A percentile compares a stretch with the other conserved stretches of the same genome.
These are phyloP conservation scores for Sphaeridia pumilis DNA, from an alignment of 2,888 invertebrate species.

Conservation along the genomic window DNA sequence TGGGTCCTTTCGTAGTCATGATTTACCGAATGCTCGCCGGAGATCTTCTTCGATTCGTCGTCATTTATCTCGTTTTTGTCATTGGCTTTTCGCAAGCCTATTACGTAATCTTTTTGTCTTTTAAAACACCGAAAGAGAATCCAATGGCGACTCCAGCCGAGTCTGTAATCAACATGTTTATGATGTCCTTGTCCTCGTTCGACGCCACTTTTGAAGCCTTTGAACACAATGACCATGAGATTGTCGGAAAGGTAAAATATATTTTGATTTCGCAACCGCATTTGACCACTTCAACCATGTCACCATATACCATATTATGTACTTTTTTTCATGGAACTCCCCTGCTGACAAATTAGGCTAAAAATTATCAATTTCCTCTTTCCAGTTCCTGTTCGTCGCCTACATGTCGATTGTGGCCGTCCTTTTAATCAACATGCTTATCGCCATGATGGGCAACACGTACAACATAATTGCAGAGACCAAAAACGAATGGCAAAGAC, in stretches of 20 bases:
- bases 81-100: constrained; percentile 96
- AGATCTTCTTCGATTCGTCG: constrained; percentile 86
- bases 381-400: too few relatives aligned
- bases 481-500: constrained; percentile 93
- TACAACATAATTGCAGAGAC: constrained; percentile 97
- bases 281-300: neutral
- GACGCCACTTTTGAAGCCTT: constrained; percentile 88
- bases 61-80: constrained; percentile 92
- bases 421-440: constrained; percentile 91
- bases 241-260: constrained; percentile 65
- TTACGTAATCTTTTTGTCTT: constrained; percentile 80
- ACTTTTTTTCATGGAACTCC: neutral
- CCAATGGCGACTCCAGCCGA: constrained; percentile 87
- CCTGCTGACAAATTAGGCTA: neutral
- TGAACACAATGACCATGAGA: constrained; percentile 74
- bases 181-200: constrained; percentile 95
- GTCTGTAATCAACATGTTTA: constrained; percentile 93
- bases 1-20: constrained; percentile 99
- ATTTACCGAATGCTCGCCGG: constrained; percentile 98
- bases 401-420: constrained; percentile 96
- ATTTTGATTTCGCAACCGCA: neutral
- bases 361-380: too few relatives aligned
- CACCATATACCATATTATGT: neutral
- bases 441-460: constrained; percentile 99
- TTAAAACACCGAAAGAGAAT: constrained; percentile 71